Percentiles rank a stretch among this genome's conserved stretches.
Conservation (phyloP, 30 jellyfish, hydroid and myxozoan genomes). For the Morbakka virulenta region DNA sequence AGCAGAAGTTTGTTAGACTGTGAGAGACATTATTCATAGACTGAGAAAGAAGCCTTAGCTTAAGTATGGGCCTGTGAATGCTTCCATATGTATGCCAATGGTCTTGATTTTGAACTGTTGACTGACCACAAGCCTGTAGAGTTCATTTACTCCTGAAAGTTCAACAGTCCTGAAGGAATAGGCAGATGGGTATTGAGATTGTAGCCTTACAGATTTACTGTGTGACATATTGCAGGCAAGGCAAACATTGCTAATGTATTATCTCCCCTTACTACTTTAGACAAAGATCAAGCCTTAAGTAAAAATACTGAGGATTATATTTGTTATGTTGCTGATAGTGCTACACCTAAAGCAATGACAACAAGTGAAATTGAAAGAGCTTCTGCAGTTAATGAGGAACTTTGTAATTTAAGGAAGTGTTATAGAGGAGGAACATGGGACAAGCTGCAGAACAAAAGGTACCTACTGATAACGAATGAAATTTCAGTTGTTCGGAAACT, state of each 20-base stretch:
- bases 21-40: not conserved
- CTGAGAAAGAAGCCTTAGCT: not conserved
- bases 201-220: too few relatives aligned
- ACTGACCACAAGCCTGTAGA: not conserved
- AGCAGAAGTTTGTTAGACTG: not conserved
- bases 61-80: not conserved
- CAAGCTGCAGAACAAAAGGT: too few relatives aligned
- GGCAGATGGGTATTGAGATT: too few relatives aligned
- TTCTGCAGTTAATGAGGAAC: too few relatives aligned
- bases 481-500: too few relatives aligned
- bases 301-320: too few relatives aligned
- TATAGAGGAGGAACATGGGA: too few relatives aligned
- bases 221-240: too few relatives aligned
- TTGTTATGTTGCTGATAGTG: too few relatives aligned
- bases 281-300: too few relatives aligned
- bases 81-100: not conserved
- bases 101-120: not conserved
- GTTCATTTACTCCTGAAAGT: not conserved
- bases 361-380: slow-evolving; percentile 33
- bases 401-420: too few relatives aligned
- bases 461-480: not conserved
- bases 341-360: slow-evolving; percentile 50
- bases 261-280: too few relatives aligned
- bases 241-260: slow-evolving; percentile 12
- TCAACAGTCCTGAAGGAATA: slow-evolving; percentile 16